Percentiles rank a stretch among this genome's conserved stretches.
phyloP scores from a whole-genome alignment of 2,888 invertebrate species.

The Poecilobothrus nobilitatus region DNA sequence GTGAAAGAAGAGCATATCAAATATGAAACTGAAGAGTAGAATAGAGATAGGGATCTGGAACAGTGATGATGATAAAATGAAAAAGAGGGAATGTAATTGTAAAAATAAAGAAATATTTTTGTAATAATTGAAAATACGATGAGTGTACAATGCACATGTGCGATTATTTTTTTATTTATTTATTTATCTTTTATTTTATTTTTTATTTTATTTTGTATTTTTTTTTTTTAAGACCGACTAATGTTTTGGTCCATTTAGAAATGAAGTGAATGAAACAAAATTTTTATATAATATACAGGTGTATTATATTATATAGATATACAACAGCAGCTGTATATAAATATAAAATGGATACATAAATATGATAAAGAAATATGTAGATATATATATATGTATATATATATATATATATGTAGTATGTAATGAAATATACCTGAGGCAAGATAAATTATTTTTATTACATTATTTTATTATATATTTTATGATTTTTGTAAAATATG shows the following conservation, averaged over 20 bases:
- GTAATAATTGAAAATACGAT: neutral
- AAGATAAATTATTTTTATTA: conserved; percentile 3
- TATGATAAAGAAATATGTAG: neutral
- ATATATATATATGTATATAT: neutral
- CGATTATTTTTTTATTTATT: neutral
- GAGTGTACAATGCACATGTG: neutral
- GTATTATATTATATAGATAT: too few species aligned
- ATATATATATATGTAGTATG: neutral
- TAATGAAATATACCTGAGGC: neutral
- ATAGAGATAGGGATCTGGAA: too few species aligned
- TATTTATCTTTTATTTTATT: neutral
- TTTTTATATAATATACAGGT: too few species aligned
- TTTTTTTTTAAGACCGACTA: neutral
- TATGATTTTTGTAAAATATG: conserved; percentile 2
- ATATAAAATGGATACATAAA: too few species aligned
- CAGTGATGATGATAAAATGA: too few species aligned
- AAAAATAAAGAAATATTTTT: neutral
- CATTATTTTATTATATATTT: conserved; percentile 3
- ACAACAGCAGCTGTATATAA: too few species aligned
- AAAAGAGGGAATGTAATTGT: too few species aligned
- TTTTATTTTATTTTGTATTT: neutral
- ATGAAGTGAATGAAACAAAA: neutral
- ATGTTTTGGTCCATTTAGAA: neutral
- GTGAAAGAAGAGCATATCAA: too few species aligned
- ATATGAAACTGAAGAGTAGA: too few species aligned